Percentiles rank a stretch among this genome's conserved stretches.
phyloP scores from a whole-genome alignment of 2,113 vertebrate genomes.

The Struthio camelus region DNA sequence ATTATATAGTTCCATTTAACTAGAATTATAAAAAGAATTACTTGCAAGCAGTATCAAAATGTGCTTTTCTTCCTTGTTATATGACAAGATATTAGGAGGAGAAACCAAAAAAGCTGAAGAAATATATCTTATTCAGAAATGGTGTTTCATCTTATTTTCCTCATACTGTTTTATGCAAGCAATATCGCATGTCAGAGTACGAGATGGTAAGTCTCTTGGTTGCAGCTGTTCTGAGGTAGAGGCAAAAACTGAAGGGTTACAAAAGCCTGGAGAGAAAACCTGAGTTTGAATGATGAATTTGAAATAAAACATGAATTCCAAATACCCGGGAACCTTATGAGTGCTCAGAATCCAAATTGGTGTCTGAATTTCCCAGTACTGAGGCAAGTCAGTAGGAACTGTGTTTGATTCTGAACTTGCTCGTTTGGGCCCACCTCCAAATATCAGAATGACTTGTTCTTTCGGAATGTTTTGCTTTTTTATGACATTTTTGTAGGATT shows the following conservation, averaged over 20 bases:
- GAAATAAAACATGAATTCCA: background rate
- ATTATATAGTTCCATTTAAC: background rate
- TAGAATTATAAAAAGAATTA: background rate
- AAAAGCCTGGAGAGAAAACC: background rate
- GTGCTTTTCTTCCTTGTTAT: background rate
- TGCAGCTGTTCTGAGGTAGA: background rate
- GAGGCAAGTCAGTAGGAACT: background rate
- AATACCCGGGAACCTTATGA: background rate
- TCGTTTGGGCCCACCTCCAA: background rate
- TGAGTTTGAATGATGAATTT: background rate
- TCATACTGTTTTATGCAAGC: background rate
- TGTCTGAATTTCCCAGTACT: background rate
- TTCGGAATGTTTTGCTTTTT: background rate
- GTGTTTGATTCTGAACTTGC: background rate
- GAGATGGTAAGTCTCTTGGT: background rate
- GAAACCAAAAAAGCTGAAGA: background rate
- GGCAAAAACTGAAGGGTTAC: background rate
- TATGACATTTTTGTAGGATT: background rate
- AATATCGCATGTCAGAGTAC: background rate
- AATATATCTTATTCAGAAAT: background rate
- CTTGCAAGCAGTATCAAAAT: background rate
- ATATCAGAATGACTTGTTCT: background rate
- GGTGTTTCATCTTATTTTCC: background rate
- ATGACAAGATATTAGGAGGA: background rate
- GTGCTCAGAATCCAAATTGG: background rate